Evolutionary conservation across 2,113 vertebrate genomes (phyloP), one percentile per base, ranked within the genome.

Genomic region (Promerops cafer): DNA sequence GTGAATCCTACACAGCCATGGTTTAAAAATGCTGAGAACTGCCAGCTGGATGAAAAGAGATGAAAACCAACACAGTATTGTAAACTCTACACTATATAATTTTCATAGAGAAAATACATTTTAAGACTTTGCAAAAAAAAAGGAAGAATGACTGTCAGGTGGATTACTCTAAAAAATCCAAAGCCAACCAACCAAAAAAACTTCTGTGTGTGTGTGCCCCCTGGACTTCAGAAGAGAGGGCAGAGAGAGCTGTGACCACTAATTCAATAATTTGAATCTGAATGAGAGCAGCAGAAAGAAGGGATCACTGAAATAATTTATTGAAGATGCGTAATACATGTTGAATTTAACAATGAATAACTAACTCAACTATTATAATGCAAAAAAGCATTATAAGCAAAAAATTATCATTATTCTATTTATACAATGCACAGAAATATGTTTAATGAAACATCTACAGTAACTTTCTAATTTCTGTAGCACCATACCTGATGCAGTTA

Each of bases 31-130:
- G 3, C 5, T 72, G 47, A 89, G 23, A 57, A 6, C 13, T 63
- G 68, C 61, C 92, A 93, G 33, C 10, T 79, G n/a, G 33, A 84
- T 49, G 22, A 93, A 90, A 86, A 91, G 26, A 65, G 10, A 93
- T 47, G 16, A 82, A 95, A 95, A 54, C 4, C 27, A 72, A 35
- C 49, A 79, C 26, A 69, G 27, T 16, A 60, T 8, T 47, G 31
- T 47, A 84, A 93, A 89, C 14, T n/a, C n/a, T 52, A 37, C 37
- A 23, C 1, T 3, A 44, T 3, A 44, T 71, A 37, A 57, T 45
- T 86, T 50, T 75, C 12, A 17, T 30, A 61, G 90, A 79, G 30
- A 75, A 84, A 76, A 22, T 26, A 50, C 3, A 42, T 44, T 56
- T 64, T 35, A 69, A 40, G 40, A 76, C 10, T 81, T 6, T 28